Evolutionary conservation across 2,113 vertebrate species (phyloP), one percentile per base, ranked within the genome.

Genomic region (Piaya cayana): DNA sequence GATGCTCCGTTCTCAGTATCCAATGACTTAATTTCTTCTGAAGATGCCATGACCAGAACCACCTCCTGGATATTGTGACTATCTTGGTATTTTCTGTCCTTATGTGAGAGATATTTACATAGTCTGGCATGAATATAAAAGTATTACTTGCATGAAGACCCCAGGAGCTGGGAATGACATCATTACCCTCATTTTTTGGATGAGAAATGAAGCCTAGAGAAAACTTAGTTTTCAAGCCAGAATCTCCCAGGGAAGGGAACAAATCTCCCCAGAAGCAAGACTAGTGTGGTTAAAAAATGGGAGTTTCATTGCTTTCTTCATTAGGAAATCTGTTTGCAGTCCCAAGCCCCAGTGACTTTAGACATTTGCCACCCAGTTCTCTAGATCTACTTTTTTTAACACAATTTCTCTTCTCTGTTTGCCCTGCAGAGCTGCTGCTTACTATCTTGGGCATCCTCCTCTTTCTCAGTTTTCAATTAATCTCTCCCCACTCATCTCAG

Each of bases 401-500:
- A 62, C 56, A 27, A 64, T 88, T 95, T 93, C 56, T 88, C 53
- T 55, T 93, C 64, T 14, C 69, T 90, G 72, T 93, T 96, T 94
- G 77, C 91, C 60, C 91, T 90, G 64, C 43, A 81, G 82, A 97
- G 47, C 45, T 93, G 88, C 37, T 81, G 68, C 76, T 81, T 80
- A 52, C 86, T 94, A 78, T 86, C 82, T 78, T 63, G 55, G 72
- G 64, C 68, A 59, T 92, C 91, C 47, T 96, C 58, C 77, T 92
- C 76, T 56, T 81, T 81, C 72, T 92, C 91, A 93, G 86, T 88
- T 95, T 95, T 81, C 80, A 47, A 2, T 93, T 88, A 75, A 93
- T 93, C 92, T 93, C 56, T 90, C 88, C 83, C 88, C 56, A 88
- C 96, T 97, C 94, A 68, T 84, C 91, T 90, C 72, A 11, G 88